Percentiles rank a stretch among this genome's conserved stretches.
Evolutionary conservation across 1,140 invertebrate genomes (phyloP).

Genomic region (Euborellia annulipes): DNA sequence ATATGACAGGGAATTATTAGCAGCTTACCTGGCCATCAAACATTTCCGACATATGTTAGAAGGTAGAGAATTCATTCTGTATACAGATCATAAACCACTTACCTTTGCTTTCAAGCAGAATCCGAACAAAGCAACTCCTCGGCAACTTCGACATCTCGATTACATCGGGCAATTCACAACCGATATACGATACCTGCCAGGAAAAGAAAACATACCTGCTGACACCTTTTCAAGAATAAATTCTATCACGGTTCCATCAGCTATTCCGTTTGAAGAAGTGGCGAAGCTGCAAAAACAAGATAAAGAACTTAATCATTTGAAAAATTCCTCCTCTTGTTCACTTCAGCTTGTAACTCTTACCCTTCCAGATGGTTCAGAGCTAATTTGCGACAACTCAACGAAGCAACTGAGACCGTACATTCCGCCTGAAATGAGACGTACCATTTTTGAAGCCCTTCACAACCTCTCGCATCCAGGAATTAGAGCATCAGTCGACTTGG

Average conservation of each 20-base stretch:
- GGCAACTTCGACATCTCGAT: constrained; percentile 22
- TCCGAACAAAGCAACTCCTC: constrained; percentile 18
- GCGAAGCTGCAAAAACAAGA: too few species aligned
- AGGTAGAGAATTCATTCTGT: constrained; percentile 22
- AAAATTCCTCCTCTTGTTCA: too few species aligned
- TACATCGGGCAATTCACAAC: constrained; percentile 26
- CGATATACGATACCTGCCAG: constrained; percentile 23
- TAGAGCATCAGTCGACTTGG: constrained; percentile 17
- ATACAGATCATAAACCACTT: constrained; percentile 27
- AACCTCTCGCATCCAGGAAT: constrained; percentile 10
- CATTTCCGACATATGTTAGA: constrained; percentile 29
- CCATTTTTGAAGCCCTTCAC: constrained; percentile 16
- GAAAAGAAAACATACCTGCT: constrained; percentile 22
- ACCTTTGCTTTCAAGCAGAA: constrained; percentile 20
- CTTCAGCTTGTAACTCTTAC: too few species aligned
- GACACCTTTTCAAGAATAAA: constrained; percentile 19
- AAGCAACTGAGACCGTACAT: constrained; percentile 15
- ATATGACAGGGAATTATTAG: constrained; percentile 31
- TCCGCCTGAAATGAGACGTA: constrained; percentile 11
- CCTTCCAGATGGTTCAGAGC: too few species aligned
- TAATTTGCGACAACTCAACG: constrained; percentile 14
- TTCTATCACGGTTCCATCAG: neutral
- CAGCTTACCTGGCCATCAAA: constrained; percentile 26
- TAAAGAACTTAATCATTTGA: too few species aligned
- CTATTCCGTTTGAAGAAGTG: too few species aligned